Conservation (phyloP, 2,888 invertebrate species). For the Stictocephala bisonia region DNA sequence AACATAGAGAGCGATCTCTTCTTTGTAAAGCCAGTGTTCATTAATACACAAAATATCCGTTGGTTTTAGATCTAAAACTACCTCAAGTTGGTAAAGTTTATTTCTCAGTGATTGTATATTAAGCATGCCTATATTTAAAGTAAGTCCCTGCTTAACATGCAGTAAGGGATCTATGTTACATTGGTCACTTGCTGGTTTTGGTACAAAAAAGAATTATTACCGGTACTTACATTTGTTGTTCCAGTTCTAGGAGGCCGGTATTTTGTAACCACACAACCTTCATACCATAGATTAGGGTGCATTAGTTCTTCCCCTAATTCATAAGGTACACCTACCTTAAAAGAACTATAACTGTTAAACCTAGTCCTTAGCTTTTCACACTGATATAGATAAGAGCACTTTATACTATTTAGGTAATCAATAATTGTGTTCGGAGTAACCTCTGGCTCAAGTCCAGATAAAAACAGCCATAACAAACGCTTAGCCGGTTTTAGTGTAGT, state of each 20-base stretch:
- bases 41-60: conserved; percentile 21
- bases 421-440: not conserved
- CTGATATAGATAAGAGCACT: not conserved
- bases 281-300: conserved; percentile 12
- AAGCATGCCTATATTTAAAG: not conserved
- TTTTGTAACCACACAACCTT: conserved; percentile 3
- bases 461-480: not conserved
- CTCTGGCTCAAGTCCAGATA: not conserved
- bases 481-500: not conserved
- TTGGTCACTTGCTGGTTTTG: not conserved
- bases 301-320: conserved; percentile 2
- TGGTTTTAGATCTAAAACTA: not conserved
- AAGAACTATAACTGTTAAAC: not conserved
- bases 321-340: conserved; percentile 4
- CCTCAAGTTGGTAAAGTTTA: conserved; percentile 17
- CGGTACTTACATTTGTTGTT: not conserved
- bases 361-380: too few relatives aligned
- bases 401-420: not conserved
- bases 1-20: conserved; percentile 7
- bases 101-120: conserved; percentile 16
- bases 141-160: too few relatives aligned
- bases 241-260: too few relatives aligned
- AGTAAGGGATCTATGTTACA: not conserved
- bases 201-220: not conserved
- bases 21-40: conserved; percentile 9